These are phyloP conservation scores for Oxyruncus cristatus DNA, from an alignment of 2,113 vertebrate genomes.

Conservation along the genomic window DNA sequence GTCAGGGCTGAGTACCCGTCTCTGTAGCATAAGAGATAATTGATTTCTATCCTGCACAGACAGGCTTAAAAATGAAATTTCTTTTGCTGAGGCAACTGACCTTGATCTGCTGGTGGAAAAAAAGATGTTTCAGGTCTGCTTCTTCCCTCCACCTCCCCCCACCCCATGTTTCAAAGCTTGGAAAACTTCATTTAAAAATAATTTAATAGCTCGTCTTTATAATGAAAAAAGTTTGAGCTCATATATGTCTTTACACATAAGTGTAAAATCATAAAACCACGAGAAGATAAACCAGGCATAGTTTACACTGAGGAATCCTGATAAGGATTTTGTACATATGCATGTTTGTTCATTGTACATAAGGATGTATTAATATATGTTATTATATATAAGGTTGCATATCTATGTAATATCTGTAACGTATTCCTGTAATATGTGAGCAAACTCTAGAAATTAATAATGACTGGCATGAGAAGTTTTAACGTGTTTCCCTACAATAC, in stretches of 20 bases:
- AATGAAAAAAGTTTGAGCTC: not conserved
- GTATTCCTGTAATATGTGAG: not conserved
- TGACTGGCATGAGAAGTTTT: not conserved
- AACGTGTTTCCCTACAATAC: not conserved
- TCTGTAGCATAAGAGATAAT: constrained; percentile 6
- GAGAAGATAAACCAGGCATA: not conserved
- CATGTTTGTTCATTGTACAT: not conserved
- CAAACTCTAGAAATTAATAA: not conserved
- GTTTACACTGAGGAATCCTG: not conserved
- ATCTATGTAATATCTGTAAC: not conserved
- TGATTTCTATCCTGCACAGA: constrained; percentile 41
- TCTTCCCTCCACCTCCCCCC: not conserved
- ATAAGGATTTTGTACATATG: not conserved
- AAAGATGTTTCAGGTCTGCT: not conserved
- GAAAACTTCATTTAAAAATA: not conserved
- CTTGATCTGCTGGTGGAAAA: constrained; percentile 14
- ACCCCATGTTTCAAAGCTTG: not conserved
- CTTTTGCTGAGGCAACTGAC: constrained; percentile 29
- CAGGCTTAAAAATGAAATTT: constrained; percentile 50
- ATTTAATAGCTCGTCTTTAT: not conserved
- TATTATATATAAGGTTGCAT: not conserved
- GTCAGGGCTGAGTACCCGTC: not conserved
- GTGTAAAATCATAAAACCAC: not conserved
- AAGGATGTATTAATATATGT: not conserved
- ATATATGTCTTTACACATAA: not conserved